phyloP scores from a whole-genome alignment of 2,797 vertebrate genomes.

The Gymnopithys bicolor region DNA sequence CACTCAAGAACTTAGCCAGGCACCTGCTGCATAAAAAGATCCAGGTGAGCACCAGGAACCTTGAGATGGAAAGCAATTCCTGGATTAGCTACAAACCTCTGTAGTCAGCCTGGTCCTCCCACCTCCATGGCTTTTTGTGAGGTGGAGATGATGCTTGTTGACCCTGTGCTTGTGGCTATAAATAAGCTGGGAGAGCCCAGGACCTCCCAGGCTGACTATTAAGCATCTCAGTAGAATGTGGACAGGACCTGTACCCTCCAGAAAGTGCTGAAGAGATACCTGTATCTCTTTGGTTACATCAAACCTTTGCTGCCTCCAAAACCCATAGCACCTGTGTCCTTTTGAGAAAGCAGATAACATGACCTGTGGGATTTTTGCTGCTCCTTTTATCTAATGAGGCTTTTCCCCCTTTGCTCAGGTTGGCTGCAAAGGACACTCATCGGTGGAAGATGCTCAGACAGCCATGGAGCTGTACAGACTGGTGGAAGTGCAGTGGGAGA shows the following conservation, averaged over 20 bases:
- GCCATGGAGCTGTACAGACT: slow-evolving; percentile 93
- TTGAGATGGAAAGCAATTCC: background rate
- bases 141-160: background rate
- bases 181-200: background rate
- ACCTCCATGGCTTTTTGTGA: background rate
- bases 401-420: slow-evolving; percentile 67
- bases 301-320: background rate
- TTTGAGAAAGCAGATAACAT: rapidly evolving
- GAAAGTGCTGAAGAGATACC: background rate
- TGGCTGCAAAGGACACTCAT: slow-evolving; percentile 86
- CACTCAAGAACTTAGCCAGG: slow-evolving; percentile 85
- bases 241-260: background rate
- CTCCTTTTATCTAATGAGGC: background rate
- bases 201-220: background rate
- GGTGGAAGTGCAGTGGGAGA: slow-evolving; percentile 90
- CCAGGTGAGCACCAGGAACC: slow-evolving; percentile 80
- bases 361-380: background rate
- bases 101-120: background rate
- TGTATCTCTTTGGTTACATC: background rate
- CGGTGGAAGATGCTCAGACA: slow-evolving; percentile 89
- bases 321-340: background rate
- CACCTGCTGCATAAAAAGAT: slow-evolving; percentile 87
- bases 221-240: background rate
- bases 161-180: background rate
- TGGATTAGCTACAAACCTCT: background rate